Evolutionary conservation across 1,140 invertebrate species (phyloP).

Genomic region (Phthorimaea operculella): DNA sequence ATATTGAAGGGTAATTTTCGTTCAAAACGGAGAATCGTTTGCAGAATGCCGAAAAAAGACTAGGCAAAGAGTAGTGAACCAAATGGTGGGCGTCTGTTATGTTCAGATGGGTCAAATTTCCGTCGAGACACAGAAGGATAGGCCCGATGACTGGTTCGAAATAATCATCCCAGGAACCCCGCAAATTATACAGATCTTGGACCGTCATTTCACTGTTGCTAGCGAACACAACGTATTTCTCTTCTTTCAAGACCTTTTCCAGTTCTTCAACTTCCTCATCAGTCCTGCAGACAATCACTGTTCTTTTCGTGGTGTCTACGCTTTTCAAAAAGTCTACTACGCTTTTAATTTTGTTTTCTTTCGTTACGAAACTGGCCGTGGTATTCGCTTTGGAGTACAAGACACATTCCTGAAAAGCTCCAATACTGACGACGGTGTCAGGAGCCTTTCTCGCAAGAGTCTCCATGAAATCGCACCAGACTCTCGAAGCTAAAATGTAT

Average conservation of each 20-base stretch:
- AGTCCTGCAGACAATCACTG: slow-evolving; percentile 47
- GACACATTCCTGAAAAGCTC: slow-evolving; percentile 55
- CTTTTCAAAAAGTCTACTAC: slow-evolving; percentile 39
- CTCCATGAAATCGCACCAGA: slow-evolving; percentile 52
- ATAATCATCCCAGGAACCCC: slow-evolving; percentile 37
- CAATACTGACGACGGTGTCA: slow-evolving; percentile 48
- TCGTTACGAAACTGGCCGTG: slow-evolving; percentile 39
- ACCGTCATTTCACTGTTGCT: slow-evolving; percentile 43
- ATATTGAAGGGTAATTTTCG: slow-evolving; percentile 56
- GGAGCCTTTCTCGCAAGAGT: slow-evolving; percentile 42
- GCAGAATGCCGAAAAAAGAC: slow-evolving; percentile 46
- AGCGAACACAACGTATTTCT: slow-evolving; percentile 33
- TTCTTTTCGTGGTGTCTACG: slow-evolving; percentile 36
- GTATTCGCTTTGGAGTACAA: slow-evolving; percentile 51
- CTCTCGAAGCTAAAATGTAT: slow-evolving; percentile 39
- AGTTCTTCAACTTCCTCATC: slow-evolving; percentile 45
- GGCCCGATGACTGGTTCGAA: slow-evolving; percentile 41
- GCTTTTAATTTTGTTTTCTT: slow-evolving; percentile 32
- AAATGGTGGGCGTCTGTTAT: slow-evolving; percentile 49
- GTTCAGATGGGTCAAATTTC: slow-evolving; percentile 53
- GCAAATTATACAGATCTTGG: slow-evolving; percentile 42
- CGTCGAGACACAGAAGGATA: slow-evolving; percentile 54
- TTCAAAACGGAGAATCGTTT: slow-evolving; percentile 55
- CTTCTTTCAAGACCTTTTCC: slow-evolving; percentile 23
- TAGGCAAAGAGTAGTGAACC: slow-evolving; percentile 51